Evolutionary conservation across 2,888 invertebrate genomes (phyloP).

Genomic region (Idaea dimidiata): DNA sequence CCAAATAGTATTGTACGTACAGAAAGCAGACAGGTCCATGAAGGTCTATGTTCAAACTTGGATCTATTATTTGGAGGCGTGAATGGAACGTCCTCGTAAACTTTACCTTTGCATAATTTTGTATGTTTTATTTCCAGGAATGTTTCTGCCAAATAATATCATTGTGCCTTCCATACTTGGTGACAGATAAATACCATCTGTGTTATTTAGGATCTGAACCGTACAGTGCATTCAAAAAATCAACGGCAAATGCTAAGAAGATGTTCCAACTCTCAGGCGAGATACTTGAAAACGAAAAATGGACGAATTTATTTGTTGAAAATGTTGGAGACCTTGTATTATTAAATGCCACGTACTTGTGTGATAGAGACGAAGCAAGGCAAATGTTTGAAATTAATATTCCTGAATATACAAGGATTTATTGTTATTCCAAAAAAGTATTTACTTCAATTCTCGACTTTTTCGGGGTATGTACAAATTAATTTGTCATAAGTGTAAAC

Average conservation of each 20-base stretch:
- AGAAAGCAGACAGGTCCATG: too few species aligned
- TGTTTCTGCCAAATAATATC: constrained; percentile 61
- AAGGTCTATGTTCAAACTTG: too few species aligned
- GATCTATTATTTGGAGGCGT: background rate
- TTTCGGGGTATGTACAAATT: constrained; percentile 59
- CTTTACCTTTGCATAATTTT: background rate
- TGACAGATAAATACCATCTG: constrained; percentile 55
- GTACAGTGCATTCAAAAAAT: constrained; percentile 32
- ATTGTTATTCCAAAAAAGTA: constrained; percentile 59
- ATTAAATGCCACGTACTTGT: constrained; percentile 50
- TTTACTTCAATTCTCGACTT: constrained; percentile 64
- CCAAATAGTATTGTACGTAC: too few species aligned
- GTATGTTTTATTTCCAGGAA: constrained; percentile 44
- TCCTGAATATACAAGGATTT: constrained; percentile 52
- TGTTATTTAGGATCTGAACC: constrained; percentile 35
- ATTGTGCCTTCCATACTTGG: constrained; percentile 63
- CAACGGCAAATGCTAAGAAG: constrained; percentile 42
- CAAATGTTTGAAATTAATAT: constrained; percentile 46
- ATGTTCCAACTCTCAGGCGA: constrained; percentile 56
- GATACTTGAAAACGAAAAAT: constrained; percentile 54
- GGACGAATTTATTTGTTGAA: constrained; percentile 61
- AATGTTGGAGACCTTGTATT: constrained; percentile 64
- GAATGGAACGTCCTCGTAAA: too few species aligned
- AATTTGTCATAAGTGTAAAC: too few species aligned
- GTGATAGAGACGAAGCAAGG: constrained; percentile 55